phyloP scores from a whole-genome alignment of 1,140 invertebrate genomes.

The Drosophila nasuta region DNA sequence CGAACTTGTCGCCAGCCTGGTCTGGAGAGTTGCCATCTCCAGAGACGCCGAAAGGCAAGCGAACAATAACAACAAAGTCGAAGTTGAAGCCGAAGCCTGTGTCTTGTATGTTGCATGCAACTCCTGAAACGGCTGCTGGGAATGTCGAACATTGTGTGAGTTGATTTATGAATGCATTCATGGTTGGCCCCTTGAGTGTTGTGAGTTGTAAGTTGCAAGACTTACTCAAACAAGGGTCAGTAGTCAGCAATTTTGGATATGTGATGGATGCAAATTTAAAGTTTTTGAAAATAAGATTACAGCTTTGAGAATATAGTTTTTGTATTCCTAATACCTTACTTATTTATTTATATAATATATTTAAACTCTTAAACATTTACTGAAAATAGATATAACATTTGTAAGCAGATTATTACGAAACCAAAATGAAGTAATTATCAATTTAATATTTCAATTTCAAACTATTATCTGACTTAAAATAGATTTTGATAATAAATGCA shows the following conservation, averaged over 20 bases:
- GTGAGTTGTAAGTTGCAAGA: background rate
- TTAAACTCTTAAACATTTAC: no score
- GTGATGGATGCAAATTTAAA: background rate
- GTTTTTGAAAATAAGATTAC: background rate
- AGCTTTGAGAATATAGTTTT: background rate
- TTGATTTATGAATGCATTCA: slow-evolving; percentile 50
- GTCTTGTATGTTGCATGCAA: slow-evolving; percentile 67
- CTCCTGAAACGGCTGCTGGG: slow-evolving; percentile 41
- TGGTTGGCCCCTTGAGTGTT: background rate
- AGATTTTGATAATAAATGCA: no score
- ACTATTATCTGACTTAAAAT: no score
- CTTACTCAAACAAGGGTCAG: background rate
- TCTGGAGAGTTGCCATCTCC: slow-evolving; percentile 18
- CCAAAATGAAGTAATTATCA: no score
- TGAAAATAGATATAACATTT: no score
- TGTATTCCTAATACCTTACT: no score
- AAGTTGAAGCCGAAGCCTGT: background rate
- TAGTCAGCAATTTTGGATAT: background rate
- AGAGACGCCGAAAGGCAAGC: slow-evolving; percentile 16
- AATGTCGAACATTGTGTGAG: slow-evolving; percentile 57
- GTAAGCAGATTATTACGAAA: no score
- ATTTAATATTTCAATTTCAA: no score
- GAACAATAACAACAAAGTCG: background rate
- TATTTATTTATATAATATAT: no score
- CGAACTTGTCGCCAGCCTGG: slow-evolving; percentile 33